These are phyloP conservation scores for Melipona bicolor DNA, from an alignment of 2,888 invertebrate species.

Conservation along the genomic window DNA sequence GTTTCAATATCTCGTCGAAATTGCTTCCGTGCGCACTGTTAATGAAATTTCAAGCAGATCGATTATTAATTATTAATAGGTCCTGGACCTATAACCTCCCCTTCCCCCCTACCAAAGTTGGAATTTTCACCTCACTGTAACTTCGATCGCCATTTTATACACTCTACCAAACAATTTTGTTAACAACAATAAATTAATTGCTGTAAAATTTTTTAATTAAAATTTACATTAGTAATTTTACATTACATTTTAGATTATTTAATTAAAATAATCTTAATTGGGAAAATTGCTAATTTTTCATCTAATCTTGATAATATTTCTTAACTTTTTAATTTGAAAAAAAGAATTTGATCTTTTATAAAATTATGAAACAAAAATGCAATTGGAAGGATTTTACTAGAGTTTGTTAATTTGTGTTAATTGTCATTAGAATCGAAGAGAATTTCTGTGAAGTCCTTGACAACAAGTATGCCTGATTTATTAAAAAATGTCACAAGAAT, in stretches of 20 bases:
- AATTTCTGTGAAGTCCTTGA: not conserved
- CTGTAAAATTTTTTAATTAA: not conserved
- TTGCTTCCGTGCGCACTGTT: slow-evolving; percentile 37
- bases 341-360: not conserved
- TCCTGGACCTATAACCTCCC: slow-evolving; percentile 16
- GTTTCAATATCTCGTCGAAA: slow-evolving; percentile 30
- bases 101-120: not conserved
- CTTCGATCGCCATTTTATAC: slow-evolving; percentile 11
- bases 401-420: not conserved
- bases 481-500: slow-evolving; percentile 19
- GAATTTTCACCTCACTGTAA: slow-evolving; percentile 29
- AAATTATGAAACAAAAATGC: not conserved
- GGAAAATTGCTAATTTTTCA: too few relatives aligned
- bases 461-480: slow-evolving; percentile 18
- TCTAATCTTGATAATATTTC: too few relatives aligned
- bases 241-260: not conserved
- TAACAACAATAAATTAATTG: slow-evolving; percentile 1
- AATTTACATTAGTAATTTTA: not conserved
- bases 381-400: not conserved
- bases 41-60: slow-evolving; percentile 52
- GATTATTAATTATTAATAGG: slow-evolving; percentile 54
- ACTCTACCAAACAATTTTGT: not conserved
- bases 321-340: too few relatives aligned
- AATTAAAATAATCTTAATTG: too few relatives aligned
- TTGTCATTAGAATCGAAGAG: not conserved